Evolutionary conservation across 2,797 vertebrate species (phyloP), one percentile per base, ranked within the genome.

Genomic region (Tympanoctomys barrerae): DNA sequence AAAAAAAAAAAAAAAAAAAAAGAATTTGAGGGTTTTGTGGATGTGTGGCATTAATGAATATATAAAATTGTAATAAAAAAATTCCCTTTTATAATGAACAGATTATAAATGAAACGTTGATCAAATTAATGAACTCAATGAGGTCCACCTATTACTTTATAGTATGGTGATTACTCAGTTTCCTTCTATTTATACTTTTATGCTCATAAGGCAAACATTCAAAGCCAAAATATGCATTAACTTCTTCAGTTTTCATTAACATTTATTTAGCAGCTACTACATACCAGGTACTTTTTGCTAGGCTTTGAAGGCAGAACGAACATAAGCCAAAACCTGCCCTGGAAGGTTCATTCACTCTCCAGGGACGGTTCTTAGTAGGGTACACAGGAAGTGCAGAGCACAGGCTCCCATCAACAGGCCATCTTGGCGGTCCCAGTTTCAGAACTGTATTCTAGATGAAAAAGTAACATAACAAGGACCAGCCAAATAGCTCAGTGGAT

Each of bases 61-160:
- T 12, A 70, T n/a, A 7, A 93, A 84, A 18, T 36, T 84, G 89
- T 84, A 84, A 61, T 42, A 96, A 54, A 28, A 66, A 84, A 79
- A 21, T 33, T n/a, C 42, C 19, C n/a, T 84, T 89, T 82, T 77
- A 77, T 9, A 94, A 94, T 11, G 10, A 5, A 75, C 11, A 75
- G 24, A 66, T 42, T 49, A 19, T 7, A 57, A 87, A 87, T n/a
- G 26, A 82, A 64, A 54, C 6, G 68, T 31, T 13, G 8, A 14
- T 66, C 33, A 89, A 21, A 73, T 21, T 7, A 81, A 66, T n/a
- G 78, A 93, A 80, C 14, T 64, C 64, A 73, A 2, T 12, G 18
- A 95, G 26, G 9, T 26, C n/a, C n/a, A 42, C 12, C 28, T 26
- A 54, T 18, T 13, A 14, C 82, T 14, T 13, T 36, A 36, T 1